Evolutionary conservation across 2,888 invertebrate genomes (phyloP).

Genomic region (Catocala fraxini): DNA sequence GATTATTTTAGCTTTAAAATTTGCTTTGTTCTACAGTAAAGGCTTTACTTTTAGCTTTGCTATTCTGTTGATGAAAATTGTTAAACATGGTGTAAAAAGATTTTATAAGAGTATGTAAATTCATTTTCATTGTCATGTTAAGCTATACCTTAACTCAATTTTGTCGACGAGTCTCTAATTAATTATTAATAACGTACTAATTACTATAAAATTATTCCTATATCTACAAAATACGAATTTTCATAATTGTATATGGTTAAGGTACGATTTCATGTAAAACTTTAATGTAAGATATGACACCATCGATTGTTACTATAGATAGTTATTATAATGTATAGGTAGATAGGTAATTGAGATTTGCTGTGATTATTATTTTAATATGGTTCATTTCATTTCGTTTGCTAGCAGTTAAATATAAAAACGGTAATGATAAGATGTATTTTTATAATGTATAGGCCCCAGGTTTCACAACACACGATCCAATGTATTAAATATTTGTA

Average conservation of each 20-base stretch:
- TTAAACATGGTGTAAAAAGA: constrained; percentile 25
- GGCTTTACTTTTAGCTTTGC: neutral
- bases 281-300: constrained; percentile 64
- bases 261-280: constrained; percentile 44
- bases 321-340: constrained; percentile 53
- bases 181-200: constrained; percentile 39
- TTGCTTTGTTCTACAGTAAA: neutral
- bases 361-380: constrained; percentile 73
- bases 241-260: constrained; percentile 49
- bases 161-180: constrained; percentile 32
- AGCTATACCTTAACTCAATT: constrained; percentile 31
- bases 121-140: constrained; percentile 26
- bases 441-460: constrained; percentile 74
- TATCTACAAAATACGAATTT: constrained; percentile 67
- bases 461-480: constrained; percentile 75
- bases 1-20: neutral
- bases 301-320: constrained; percentile 64
- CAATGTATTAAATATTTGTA: constrained; percentile 53
- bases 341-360: constrained; percentile 73
- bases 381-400: constrained; percentile 48
- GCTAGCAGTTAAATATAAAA: constrained; percentile 50
- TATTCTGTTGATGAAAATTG: neutral
- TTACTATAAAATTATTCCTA: constrained; percentile 50
- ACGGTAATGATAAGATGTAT: constrained; percentile 67
- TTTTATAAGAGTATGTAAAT: constrained; percentile 25